Conservation (phyloP, 2,888 invertebrate genomes). For the Minunthozetes semirufus region DNA sequence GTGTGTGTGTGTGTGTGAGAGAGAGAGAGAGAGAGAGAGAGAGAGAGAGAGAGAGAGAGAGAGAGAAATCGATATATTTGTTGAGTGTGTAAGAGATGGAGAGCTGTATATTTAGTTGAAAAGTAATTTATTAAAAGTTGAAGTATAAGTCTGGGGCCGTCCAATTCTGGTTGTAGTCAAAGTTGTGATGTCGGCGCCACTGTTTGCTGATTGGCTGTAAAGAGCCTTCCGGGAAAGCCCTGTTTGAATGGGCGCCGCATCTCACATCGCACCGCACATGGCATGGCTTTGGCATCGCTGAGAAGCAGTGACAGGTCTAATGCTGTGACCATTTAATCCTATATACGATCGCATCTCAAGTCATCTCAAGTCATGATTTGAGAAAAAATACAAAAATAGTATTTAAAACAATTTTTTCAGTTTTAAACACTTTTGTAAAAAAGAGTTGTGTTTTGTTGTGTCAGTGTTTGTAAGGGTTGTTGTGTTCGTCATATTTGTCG, state of each 20-base stretch:
- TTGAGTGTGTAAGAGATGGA: not conserved
- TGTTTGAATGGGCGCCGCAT: constrained; percentile 17
- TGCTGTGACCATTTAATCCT: constrained; percentile 28
- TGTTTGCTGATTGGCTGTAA: constrained; percentile 8
- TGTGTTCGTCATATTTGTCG: constrained; percentile 6
- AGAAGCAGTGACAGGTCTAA: constrained; percentile 16
- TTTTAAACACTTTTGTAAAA: not conserved
- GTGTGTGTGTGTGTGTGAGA: not conserved
- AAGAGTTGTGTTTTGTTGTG: constrained; percentile 7
- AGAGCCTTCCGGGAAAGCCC: constrained; percentile 29
- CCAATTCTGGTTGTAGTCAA: constrained; percentile 16
- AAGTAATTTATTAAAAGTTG: constrained; percentile 19
- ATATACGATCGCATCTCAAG: constrained; percentile 18
- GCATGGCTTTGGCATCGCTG: not conserved
- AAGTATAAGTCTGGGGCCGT: constrained; percentile 7
- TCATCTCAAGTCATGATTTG: not conserved
- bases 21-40: constrained; percentile 29
- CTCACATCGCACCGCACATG: not conserved
- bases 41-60: constrained; percentile 31
- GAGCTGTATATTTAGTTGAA: constrained; percentile 1
- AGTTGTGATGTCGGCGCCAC: not conserved
- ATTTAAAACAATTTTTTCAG: constrained; percentile 11
- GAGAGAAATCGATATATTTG: not conserved
- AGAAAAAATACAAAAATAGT: constrained; percentile 3
- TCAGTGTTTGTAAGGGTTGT: constrained; percentile 12